Base-by-base conservation (phyloP, 2,888 invertebrate genomes). In the Pristionchus arcanus region DNA sequence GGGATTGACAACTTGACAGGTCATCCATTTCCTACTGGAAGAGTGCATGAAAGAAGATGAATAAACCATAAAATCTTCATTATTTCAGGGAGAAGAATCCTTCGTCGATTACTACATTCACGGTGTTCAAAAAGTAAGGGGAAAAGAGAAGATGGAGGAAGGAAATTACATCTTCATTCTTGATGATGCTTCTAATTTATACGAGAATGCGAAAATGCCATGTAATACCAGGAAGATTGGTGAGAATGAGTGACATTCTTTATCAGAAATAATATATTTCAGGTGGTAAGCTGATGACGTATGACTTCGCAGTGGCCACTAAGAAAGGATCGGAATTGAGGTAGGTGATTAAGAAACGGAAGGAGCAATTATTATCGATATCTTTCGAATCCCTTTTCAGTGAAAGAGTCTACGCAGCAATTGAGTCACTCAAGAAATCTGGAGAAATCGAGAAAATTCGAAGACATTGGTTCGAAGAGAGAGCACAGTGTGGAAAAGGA, bases 141-240 rank as follows among this genome's bases (percentile, higher is more conserved):
- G 11, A 37, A 7, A 19, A 15, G n/a, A 13, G 42, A 9, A 49
- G 42, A n/a, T n/a, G n/a, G 42, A 49, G 3, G 42, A 42, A 19
- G 77, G 77, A 77, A 37, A 34, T 16, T 77, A 25, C 42, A 13
- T 34, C 31, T 77, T 77, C 34, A 37, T 77, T 37, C 37, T 77
- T 4, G 42, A 77, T 34, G 37, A 37, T 37, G 77, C 77, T 7
- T 11, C 28, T 21, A 42, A 42, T 37, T 3, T 21, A 77, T 37
- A 25, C 25, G 77, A 77, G 34, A 77, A 77, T 37, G n/a, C 34
- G 21, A 77, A n/a, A 42, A 37, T 11, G 42, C 77, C 77, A 34
- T 77, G 77, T 77, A 34, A 77, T 37, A 77, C 77, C 21, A 42
- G 21, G 37, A 77, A 77, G 37, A 77, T 77, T 77, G 77, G 77